Evolutionary conservation across 2,888 invertebrate genomes (phyloP), one percentile per base, ranked within the genome.

Genomic region (Cosmorhoe ocellata): DNA sequence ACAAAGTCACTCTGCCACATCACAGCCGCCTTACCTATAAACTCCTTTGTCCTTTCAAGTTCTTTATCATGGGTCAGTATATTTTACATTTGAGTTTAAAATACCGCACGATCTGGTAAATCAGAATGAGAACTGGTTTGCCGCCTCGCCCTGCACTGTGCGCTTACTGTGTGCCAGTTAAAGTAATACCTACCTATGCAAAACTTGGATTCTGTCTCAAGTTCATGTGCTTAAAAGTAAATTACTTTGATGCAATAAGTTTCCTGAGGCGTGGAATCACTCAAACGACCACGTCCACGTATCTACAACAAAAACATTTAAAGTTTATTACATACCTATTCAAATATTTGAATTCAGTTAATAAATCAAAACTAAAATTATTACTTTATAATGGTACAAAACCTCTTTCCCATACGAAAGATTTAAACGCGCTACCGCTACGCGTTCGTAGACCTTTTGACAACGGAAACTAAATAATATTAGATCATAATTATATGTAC

Each of bases 51-150:
- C 68, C 66, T 69, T 73, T 79, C 76, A 79, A 80, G 81, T 81
- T 79, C 80, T 79, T 77, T 81, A 80, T 81, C 82, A 83, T 73
- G 76, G 75, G 62, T 69, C 73, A 79, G 78, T 79, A 76, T 82
- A 24, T 85, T 83, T n/a, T 84, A 79, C 81, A 84, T 84, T 84
- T 76, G 65, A 76, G 75, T 81, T 81, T 84, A 83, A 86, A 85
- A 86, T 84, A 81, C 81, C 73, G 71, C 84, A 83, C 84, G 84
- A 85, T 82, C 81, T 84, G 81, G 82, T 84, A 85, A 87, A 85
- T 83, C 81, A 81, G 80, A 87, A 85, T 82, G 79, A 81, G 80
- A 84, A 88, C 88, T 71, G 84, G 88, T 88, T 88, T 81, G 59
- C 60, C 66, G 72, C 74, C 76, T 76, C 73, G 72, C 76, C 74